A percentile compares a stretch with the other conserved stretches of the same genome.
Evolutionary conservation across 2,113 vertebrate species (phyloP).

Genomic region (Heterocephalus glaber): DNA sequence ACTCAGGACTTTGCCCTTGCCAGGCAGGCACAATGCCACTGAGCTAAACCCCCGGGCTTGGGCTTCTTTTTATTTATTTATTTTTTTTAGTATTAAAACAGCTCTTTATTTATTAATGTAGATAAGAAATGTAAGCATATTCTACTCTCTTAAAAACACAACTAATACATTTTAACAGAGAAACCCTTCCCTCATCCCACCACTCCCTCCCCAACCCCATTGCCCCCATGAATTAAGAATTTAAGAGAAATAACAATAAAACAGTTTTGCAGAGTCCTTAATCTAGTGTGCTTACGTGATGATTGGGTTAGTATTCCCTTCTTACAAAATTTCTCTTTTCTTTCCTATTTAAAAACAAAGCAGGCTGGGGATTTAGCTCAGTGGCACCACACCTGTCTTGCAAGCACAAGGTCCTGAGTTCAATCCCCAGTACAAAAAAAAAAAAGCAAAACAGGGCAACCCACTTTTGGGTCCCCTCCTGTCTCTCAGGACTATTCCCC

Average conservation of each 20-base stretch:
- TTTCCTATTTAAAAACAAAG: slow-evolving; percentile 65
- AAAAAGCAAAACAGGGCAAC: too few relatives aligned
- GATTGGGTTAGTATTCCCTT: slow-evolving; percentile 66
- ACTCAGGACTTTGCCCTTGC: too few relatives aligned
- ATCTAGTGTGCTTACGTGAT: slow-evolving; percentile 70
- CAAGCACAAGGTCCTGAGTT: too few relatives aligned
- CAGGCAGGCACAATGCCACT: too few relatives aligned
- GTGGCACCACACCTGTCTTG: too few relatives aligned
- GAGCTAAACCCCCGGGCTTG: too few relatives aligned
- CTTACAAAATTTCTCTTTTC: slow-evolving; percentile 74
- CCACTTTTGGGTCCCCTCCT: too few relatives aligned
- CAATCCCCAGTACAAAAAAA: too few relatives aligned
- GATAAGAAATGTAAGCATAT: slow-evolving; percentile 80
- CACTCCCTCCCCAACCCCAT: not conserved
- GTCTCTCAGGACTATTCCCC: too few relatives aligned
- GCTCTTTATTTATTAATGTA: slow-evolving; percentile 81
- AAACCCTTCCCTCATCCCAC: not conserved
- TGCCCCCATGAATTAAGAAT: slow-evolving; percentile 50
- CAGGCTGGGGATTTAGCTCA: too few relatives aligned
- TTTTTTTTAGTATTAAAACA: slow-evolving; percentile 73
- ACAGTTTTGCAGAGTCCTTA: slow-evolving; percentile 74
- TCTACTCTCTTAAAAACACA: slow-evolving; percentile 82
- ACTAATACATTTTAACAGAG: slow-evolving; percentile 72
- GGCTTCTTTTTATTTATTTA: not conserved
- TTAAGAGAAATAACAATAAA: slow-evolving; percentile 76